Evolutionary conservation across 2,888 invertebrate species (phyloP).

Genomic region (Erpobdella octoculata): DNA sequence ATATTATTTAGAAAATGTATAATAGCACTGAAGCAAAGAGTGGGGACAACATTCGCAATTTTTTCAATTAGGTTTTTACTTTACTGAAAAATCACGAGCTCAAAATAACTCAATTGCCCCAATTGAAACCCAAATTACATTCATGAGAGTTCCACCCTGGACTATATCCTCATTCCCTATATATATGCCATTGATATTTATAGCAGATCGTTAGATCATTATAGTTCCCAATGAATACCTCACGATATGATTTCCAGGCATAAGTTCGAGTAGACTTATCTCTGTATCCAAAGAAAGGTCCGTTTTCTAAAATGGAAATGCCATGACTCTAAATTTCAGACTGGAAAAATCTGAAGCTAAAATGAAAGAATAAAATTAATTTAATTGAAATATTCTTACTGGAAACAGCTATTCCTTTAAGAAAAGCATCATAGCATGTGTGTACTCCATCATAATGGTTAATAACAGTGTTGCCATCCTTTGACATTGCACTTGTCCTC

Average conservation of each 20-base stretch:
- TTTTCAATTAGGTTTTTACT: no score
- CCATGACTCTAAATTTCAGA: background rate
- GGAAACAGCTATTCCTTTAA: slow-evolving; percentile 7
- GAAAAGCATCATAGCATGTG: slow-evolving; percentile 12
- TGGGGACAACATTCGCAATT: no score
- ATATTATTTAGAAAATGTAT: no score
- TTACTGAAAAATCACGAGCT: no score
- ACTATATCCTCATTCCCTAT: no score
- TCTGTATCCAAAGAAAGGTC: slow-evolving; percentile 64
- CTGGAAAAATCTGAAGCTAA: background rate
- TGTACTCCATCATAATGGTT: slow-evolving; percentile 2
- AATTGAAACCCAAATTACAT: no score
- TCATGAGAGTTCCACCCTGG: no score
- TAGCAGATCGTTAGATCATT: no score
- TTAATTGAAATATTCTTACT: background rate
- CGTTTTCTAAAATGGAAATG: slow-evolving; percentile 37
- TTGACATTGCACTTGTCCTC: background rate
- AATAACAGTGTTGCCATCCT: background rate
- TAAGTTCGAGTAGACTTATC: slow-evolving; percentile 77
- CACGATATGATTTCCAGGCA: slow-evolving; percentile 85
- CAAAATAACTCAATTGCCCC: no score
- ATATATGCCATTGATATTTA: no score
- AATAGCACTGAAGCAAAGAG: no score
- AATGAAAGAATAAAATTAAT: background rate
- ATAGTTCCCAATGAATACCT: no score